A percentile compares a stretch with the other conserved stretches of the same genome.
Conservation (phyloP, 2,888 invertebrate species). For the Cepaea hortensis region DNA sequence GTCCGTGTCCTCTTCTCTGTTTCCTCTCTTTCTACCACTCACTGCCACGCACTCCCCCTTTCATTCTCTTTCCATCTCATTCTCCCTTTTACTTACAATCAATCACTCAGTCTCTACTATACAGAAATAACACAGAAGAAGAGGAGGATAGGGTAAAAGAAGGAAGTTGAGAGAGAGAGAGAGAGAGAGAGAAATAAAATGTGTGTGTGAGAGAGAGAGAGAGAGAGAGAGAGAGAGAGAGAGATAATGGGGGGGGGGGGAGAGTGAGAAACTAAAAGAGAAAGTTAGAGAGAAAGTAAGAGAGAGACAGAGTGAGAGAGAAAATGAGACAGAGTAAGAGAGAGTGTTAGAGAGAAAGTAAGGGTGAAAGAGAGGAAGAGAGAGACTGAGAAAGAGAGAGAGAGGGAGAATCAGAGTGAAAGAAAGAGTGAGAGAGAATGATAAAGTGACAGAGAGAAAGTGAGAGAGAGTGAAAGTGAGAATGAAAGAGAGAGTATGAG, state of each 20-base stretch:
- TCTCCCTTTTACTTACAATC: not conserved
- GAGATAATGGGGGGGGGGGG: too few relatives aligned
- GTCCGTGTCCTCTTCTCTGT: not conserved
- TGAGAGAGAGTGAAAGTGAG: too few relatives aligned
- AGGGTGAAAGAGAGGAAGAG: too few relatives aligned
- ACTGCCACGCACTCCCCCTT: not conserved
- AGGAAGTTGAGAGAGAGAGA: not conserved
- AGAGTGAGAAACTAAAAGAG: not conserved
- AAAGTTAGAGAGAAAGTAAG: not conserved
- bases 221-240: not conserved
- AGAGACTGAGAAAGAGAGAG: too few relatives aligned
- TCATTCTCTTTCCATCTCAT: not conserved
- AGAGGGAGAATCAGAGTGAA: too few relatives aligned
- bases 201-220: conserved; percentile 11
- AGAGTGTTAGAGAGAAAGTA: too few relatives aligned
- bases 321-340: not conserved
- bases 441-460: too few relatives aligned
- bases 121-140: too few relatives aligned
- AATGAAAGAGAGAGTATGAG: too few relatives aligned
- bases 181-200: conserved; percentile 3
- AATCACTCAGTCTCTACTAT: not conserved
- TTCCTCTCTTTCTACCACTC: not conserved
- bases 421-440: not conserved
- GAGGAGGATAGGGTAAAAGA: not conserved
- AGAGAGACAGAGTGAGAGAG: too few relatives aligned